These are phyloP conservation scores for Gambusia yucatana DNA, from an alignment of 2,797 vertebrate species.

Conservation along the genomic window DNA sequence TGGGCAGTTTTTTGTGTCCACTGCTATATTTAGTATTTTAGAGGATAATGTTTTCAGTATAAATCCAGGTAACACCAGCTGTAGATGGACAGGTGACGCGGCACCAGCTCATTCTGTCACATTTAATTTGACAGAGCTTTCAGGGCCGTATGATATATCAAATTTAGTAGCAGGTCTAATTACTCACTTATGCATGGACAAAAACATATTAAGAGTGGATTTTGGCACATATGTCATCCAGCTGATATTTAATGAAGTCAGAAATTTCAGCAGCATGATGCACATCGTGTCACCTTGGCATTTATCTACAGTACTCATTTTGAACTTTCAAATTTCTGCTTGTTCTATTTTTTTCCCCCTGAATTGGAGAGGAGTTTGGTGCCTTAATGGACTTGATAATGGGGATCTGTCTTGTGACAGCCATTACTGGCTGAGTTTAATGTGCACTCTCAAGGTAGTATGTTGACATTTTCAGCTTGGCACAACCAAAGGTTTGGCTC, in stretches of 20 bases:
- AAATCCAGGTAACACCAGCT: not conserved
- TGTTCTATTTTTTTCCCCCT: slow-evolving; percentile 20
- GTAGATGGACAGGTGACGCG: not conserved
- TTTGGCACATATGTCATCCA: slow-evolving; percentile 11
- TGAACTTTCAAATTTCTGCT: slow-evolving; percentile 49
- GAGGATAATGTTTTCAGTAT: not conserved
- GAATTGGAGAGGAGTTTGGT: slow-evolving; percentile 24
- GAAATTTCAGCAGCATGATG: slow-evolving; percentile 16
- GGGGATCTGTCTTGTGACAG: slow-evolving; percentile 73
- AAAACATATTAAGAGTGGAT: slow-evolving; percentile 14
- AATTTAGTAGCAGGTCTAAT: not conserved
- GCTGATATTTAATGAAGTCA: slow-evolving; percentile 33
- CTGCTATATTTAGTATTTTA: not conserved
- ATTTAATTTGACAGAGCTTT: not conserved
- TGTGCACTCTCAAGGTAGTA: slow-evolving; percentile 79
- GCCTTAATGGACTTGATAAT: slow-evolving; percentile 82
- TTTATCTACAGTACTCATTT: slow-evolving; percentile 56
- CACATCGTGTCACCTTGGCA: slow-evolving; percentile 56
- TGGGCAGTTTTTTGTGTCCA: not conserved
- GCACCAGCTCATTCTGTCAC: not conserved
- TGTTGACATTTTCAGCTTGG: slow-evolving; percentile 81
- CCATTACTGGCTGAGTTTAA: slow-evolving; percentile 79
- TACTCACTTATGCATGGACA: slow-evolving; percentile 3
- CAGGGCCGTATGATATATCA: not conserved
- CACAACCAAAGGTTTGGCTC: slow-evolving; percentile 70